Conservation (phyloP, 2,113 vertebrate genomes). For the Oryzias curvinotus region DNA sequence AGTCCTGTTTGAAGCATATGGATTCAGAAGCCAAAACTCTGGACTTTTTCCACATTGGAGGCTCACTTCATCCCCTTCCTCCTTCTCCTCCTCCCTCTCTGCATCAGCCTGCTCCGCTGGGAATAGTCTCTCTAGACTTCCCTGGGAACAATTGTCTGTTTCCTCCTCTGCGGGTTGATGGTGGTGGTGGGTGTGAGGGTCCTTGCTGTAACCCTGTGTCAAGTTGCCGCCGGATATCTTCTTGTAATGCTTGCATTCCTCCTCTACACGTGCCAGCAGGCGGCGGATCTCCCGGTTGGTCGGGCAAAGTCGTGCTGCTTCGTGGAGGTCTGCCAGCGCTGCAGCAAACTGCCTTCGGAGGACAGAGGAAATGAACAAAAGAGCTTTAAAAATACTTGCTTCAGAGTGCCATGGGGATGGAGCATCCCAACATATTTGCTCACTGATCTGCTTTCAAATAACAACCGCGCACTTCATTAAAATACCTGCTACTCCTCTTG, state of each 20-base stretch:
- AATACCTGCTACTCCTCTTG: slow-evolving; percentile 97
- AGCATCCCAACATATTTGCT: slow-evolving; percentile 1
- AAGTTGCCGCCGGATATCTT: slow-evolving; percentile 71
- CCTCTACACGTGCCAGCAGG: slow-evolving; percentile 89
- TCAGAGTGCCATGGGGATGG: slow-evolving; percentile 1
- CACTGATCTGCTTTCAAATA: slow-evolving; percentile 9
- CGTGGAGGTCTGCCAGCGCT: slow-evolving; percentile 89
- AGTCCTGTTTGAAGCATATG: slow-evolving; percentile 76
- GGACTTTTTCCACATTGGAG: slow-evolving; percentile 66
- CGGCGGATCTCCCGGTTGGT: slow-evolving; percentile 91
- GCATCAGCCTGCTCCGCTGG: slow-evolving; percentile 56
- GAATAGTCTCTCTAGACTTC: slow-evolving; percentile 64
- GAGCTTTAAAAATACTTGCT: slow-evolving; percentile 35
- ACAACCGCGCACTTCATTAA: neutral
- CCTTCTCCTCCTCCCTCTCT: slow-evolving; percentile 61
- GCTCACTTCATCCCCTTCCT: slow-evolving; percentile 59
- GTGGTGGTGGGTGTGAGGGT: slow-evolving; percentile 79
- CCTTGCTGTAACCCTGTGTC: slow-evolving; percentile 58
- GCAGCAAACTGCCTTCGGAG: slow-evolving; percentile 86
- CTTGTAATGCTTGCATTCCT: slow-evolving; percentile 90
- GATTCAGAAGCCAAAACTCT: slow-evolving; percentile 73
- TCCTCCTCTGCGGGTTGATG: slow-evolving; percentile 66
- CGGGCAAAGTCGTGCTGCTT: slow-evolving; percentile 91
- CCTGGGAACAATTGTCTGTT: slow-evolving; percentile 56
- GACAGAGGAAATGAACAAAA: slow-evolving; percentile 26